These are phyloP conservation scores for Eurypyga helias DNA, from an alignment of 2,113 vertebrate genomes.

Conservation along the genomic window DNA sequence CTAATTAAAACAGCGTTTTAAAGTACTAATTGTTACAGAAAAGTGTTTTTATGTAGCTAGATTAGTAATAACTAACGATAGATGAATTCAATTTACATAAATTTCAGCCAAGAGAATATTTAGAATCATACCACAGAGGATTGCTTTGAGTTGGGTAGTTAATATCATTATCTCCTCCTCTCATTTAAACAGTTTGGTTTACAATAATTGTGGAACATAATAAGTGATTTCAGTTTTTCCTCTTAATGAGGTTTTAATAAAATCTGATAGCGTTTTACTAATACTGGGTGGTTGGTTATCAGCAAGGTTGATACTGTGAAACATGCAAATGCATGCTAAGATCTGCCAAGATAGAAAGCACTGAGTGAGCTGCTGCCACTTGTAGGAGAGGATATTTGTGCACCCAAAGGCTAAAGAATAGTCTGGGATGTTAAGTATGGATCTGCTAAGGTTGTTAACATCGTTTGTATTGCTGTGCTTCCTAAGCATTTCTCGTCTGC, in stretches of 20 bases:
- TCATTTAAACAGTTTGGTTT: slow-evolving; percentile 89
- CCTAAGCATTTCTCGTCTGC: neutral
- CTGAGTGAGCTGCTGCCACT: neutral
- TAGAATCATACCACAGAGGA: slow-evolving; percentile 92
- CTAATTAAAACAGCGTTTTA: slow-evolving; percentile 92
- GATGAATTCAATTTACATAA: slow-evolving; percentile 98
- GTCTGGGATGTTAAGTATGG: neutral
- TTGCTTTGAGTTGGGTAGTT: slow-evolving; percentile 94
- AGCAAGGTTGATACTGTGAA: neutral
- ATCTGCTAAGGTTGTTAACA: neutral
- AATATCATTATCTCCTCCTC: slow-evolving; percentile 94
- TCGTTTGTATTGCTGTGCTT: neutral
- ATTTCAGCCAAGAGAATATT: slow-evolving; percentile 94
- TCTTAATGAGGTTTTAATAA: slow-evolving; percentile 85
- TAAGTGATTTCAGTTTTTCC: slow-evolving; percentile 88
- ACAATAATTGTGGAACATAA: slow-evolving; percentile 90
- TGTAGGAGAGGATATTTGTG: neutral
- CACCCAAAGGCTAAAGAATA: neutral
- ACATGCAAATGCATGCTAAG: neutral
- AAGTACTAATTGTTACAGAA: slow-evolving; percentile 93
- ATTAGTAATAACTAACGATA: slow-evolving; percentile 92
- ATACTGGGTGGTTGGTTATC: slow-evolving; percentile 73
- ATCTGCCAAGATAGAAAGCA: neutral
- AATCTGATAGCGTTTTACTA: slow-evolving; percentile 81
- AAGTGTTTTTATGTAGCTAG: slow-evolving; percentile 86